Percentiles rank a stretch among this genome's conserved stretches.
These are phyloP conservation scores for Collichthys lucidus DNA, from an alignment of 2,113 vertebrate species.

Conservation along the genomic window DNA sequence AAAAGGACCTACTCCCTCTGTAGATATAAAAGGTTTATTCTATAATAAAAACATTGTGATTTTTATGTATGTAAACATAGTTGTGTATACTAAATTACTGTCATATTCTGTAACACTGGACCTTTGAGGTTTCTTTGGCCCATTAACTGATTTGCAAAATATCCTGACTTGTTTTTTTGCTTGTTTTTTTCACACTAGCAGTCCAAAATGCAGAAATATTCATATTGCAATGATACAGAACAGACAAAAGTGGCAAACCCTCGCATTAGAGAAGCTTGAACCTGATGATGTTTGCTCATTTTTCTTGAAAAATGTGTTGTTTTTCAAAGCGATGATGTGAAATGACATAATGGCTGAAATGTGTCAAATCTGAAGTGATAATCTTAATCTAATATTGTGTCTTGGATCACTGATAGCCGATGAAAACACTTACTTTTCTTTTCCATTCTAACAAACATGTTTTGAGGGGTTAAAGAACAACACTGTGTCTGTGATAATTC, in stretches of 20 bases:
- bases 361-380: background rate
- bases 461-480: conserved; percentile 15
- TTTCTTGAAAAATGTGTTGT: background rate
- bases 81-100: no score
- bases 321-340: background rate
- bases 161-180: background rate
- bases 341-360: background rate
- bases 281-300: background rate
- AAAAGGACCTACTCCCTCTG: no score
- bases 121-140: background rate
- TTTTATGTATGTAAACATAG: no score
- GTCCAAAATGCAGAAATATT: background rate
- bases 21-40: no score
- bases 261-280: background rate
- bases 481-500: background rate
- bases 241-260: background rate
- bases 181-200: background rate
- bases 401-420: background rate
- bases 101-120: no score
- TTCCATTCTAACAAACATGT: conserved; percentile 49
- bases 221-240: background rate
- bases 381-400: background rate
- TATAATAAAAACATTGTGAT: no score
- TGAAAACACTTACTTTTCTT: conserved; percentile 10
- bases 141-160: background rate